phyloP scores from a whole-genome alignment of 2,888 invertebrate species.

The Eutolmus rufibarbis region DNA sequence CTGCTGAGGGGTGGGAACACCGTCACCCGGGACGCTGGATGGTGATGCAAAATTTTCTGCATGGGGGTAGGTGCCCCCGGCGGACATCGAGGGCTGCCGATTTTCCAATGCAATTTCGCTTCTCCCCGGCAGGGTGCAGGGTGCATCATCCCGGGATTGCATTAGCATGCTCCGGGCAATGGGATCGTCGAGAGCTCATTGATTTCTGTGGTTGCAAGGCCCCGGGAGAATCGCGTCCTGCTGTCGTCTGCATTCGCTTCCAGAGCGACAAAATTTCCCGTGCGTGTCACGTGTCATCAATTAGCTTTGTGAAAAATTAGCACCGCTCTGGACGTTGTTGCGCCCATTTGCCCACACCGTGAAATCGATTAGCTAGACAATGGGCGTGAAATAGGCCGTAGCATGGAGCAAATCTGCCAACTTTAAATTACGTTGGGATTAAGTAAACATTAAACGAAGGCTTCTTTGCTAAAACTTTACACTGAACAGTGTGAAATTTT shows the following conservation, averaged over 20 bases:
- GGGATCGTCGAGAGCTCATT: not conserved
- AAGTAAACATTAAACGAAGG: not conserved
- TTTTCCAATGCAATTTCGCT: not conserved
- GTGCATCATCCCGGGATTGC: not conserved
- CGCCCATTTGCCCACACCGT: not conserved
- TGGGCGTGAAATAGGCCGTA: not conserved
- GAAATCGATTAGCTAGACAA: not conserved
- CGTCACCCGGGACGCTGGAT: not conserved
- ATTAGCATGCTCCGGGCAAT: not conserved
- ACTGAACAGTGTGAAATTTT: not conserved
- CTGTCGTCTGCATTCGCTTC: not conserved
- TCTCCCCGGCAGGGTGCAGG: not conserved
- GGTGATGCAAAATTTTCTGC: not conserved
- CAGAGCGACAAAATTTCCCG: not conserved
- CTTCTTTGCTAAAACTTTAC: not conserved
- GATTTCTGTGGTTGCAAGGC: not conserved
- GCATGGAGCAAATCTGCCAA: not conserved
- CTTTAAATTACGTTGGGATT: not conserved
- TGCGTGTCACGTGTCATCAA: not conserved
- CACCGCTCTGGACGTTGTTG: not conserved
- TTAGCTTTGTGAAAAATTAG: not conserved
- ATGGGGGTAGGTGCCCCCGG: not conserved
- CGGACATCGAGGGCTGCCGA: not conserved
- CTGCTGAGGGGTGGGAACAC: not conserved
- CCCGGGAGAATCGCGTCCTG: not conserved